Conservation (phyloP, 2,797 vertebrate genomes). For the Argyrosomus regius region DNA sequence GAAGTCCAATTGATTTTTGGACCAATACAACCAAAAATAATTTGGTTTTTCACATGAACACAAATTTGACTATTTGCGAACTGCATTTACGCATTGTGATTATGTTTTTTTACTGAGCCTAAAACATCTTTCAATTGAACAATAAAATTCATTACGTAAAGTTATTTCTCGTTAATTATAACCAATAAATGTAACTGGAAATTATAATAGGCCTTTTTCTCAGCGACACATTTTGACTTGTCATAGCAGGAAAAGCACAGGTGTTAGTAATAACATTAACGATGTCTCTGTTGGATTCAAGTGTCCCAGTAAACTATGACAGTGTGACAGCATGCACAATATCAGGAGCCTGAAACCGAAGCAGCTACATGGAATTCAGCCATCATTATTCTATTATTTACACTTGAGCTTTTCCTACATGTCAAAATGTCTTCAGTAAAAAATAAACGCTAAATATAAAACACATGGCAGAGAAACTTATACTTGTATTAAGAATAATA, state of each 20-base stretch:
- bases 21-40: not conserved
- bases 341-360: not conserved
- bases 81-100: not conserved
- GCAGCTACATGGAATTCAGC: conserved; percentile 9
- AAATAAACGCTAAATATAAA: not conserved
- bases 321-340: not conserved
- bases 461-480: not conserved
- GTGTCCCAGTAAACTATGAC: not conserved
- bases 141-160: not conserved
- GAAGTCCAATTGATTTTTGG: not conserved
- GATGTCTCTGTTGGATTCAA: not conserved
- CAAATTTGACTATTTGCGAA: not conserved
- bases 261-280: not conserved
- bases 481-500: not conserved
- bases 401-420: not conserved
- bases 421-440: not conserved
- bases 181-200: not conserved
- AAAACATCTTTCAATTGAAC: no score
- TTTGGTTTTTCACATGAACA: not conserved
- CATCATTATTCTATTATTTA: not conserved
- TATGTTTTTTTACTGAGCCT: not conserved
- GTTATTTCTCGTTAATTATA: not conserved
- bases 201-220: not conserved
- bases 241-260: not conserved
- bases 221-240: not conserved